Base-by-base conservation (phyloP, 2,888 invertebrate genomes). In the Automeris io region DNA sequence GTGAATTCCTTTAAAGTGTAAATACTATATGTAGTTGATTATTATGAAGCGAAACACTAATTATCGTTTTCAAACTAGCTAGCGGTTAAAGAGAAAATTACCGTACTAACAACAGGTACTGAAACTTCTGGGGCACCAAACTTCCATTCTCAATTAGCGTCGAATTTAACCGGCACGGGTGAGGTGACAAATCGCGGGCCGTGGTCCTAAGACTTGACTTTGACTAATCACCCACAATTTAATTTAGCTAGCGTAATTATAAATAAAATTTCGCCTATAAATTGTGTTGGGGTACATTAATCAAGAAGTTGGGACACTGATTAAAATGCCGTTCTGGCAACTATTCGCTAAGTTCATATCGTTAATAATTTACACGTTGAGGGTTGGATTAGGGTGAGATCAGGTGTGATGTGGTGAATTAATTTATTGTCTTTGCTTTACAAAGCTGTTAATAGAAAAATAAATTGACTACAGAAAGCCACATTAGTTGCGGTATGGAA, bases 271-370 rank as follows among this genome's bases (percentile, higher is more conserved):
- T 85, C 69, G 67, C 71, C 86, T 72, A 83, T 86, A 86, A 86
- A 85, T 85, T 70, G 47, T 52, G 45, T 67, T 68, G 68, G 75
- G 72, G 76, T 64, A 71, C 85, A 87, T 87, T 87, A 87, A 87
- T 87, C 87, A 87, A 86, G 85, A 87, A 87, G 82, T 87, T 87
- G 77, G 75, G 87, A 87, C 87, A 83, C 86, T 87, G 87, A 87
- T 87, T 87, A 87, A 87, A 87, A 87, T 79, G 75, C 82, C 78
- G 83, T 86, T 83, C 76, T 67, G 62, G 70, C 61, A 87, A 87
- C 87, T 87, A 87, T 87, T 86, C 62, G 72, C 68, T 61, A 71
- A 78, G 76, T 80, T 81, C 76, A 82, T 82, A 80, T 76, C 75
- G 85, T 86, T 81, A 77, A 86, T 86, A 82, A 85, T 85, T 81